Percentiles rank a stretch among this genome's conserved stretches.
phyloP scores from a whole-genome alignment of 2,113 vertebrate genomes.

The Hiodon alosoides region DNA sequence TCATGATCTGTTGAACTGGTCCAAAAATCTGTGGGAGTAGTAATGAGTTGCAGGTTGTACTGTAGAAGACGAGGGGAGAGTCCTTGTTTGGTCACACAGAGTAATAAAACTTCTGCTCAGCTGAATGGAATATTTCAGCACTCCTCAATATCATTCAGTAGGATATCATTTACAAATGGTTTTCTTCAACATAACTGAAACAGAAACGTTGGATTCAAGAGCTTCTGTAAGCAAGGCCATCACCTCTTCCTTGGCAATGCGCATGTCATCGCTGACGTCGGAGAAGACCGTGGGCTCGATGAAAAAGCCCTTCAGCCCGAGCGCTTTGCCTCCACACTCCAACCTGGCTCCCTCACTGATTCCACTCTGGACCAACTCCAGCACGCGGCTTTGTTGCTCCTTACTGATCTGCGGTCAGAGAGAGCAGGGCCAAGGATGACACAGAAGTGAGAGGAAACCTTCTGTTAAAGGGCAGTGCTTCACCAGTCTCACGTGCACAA shows the following conservation, averaged over 20 bases:
- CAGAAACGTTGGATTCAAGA: background rate
- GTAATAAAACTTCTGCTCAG: background rate
- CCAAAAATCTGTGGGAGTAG: constrained; percentile 85
- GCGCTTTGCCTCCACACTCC: constrained; percentile 93
- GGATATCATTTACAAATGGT: background rate
- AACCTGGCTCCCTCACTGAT: constrained; percentile 90
- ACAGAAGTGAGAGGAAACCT: background rate
- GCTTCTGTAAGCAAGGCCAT: no score
- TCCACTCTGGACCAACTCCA: constrained; percentile 88
- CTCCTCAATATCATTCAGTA: background rate
- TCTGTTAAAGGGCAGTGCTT: no score
- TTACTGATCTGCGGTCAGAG: constrained; percentile 74
- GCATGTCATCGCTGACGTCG: constrained; percentile 90
- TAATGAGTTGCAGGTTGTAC: background rate
- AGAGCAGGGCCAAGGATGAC: background rate
- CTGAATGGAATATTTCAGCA: background rate
- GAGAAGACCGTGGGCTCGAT: constrained; percentile 98
- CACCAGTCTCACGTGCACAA: no score
- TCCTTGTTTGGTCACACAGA: background rate
- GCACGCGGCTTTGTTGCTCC: constrained; percentile 84
- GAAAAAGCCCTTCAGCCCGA: constrained; percentile 88
- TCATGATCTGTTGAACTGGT: constrained; percentile 94
- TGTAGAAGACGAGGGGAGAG: background rate
- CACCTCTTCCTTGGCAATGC: constrained; percentile 97
- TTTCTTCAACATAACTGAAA: background rate